Evolutionary conservation across 2,888 invertebrate species (phyloP).

Genomic region (Drosophila trichaetosa): DNA sequence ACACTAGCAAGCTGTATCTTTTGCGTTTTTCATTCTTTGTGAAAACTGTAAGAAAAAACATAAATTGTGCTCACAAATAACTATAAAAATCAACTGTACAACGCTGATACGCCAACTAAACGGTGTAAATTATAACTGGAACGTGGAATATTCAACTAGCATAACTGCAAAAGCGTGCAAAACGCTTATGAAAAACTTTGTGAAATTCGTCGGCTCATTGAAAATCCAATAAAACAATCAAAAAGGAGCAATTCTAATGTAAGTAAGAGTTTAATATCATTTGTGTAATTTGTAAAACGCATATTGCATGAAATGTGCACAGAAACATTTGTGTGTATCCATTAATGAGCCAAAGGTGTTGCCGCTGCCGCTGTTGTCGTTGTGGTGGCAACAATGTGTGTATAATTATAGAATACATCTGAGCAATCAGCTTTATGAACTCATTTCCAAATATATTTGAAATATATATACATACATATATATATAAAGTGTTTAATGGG

Average conservation of each 20-base stretch:
- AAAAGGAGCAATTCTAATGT: constrained; percentile 17
- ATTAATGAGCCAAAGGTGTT: constrained; percentile 14
- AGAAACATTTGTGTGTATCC: constrained; percentile 24
- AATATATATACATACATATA: neutral
- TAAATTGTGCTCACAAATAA: constrained; percentile 9
- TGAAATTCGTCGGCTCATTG: constrained; percentile 15
- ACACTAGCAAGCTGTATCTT: constrained; percentile 38
- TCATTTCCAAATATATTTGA: constrained; percentile 44
- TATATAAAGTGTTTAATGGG: neutral
- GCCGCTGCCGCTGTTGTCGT: constrained; percentile 12
- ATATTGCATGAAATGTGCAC: constrained; percentile 4
- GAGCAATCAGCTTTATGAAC: constrained; percentile 25
- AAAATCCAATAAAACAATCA: constrained; percentile 5
- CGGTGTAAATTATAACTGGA: constrained; percentile 23
- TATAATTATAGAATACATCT: constrained; percentile 44
- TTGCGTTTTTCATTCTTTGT: constrained; percentile 30
- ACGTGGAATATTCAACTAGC: neutral
- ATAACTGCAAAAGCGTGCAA: neutral
- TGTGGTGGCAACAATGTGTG: constrained; percentile 37
- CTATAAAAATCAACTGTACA: neutral
- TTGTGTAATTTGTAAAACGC: neutral
- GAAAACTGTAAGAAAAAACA: constrained; percentile 36
- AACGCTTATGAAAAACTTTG: constrained; percentile 6
- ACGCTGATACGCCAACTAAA: neutral
- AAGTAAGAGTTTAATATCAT: constrained; percentile 23